A percentile compares a stretch with the other conserved stretches of the same genome.
Conservation (phyloP, 2,888 invertebrate species). For the Drosophila macrothrix region DNA sequence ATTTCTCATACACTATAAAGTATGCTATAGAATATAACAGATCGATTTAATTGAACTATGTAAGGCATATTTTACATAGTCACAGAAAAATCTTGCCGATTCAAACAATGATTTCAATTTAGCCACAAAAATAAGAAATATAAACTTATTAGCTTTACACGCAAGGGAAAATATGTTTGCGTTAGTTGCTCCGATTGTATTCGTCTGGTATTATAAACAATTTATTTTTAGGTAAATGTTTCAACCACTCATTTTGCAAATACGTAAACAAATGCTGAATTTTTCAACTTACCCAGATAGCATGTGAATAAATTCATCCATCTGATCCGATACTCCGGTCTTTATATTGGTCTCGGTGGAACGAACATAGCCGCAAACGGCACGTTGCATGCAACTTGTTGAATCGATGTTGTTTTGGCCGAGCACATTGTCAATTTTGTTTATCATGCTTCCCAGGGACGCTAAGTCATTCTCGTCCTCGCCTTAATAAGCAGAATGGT, state of each 20-base stretch:
- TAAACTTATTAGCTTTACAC: not conserved
- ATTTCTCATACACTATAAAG: not conserved
- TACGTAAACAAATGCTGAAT: constrained; percentile 36
- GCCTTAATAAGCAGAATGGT: constrained; percentile 84
- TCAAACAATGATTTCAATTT: not conserved
- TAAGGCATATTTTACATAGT: not conserved
- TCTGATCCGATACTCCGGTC: constrained; percentile 88
- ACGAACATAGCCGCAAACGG: constrained; percentile 90
- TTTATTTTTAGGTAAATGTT: constrained; percentile 46
- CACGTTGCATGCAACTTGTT: constrained; percentile 89
- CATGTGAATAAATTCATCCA: constrained; percentile 88
- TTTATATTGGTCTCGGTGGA: constrained; percentile 89
- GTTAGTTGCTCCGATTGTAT: constrained; percentile 23
- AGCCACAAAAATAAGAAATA: not conserved
- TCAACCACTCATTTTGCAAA: constrained; percentile 28
- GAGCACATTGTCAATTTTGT: constrained; percentile 88
- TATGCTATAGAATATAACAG: not conserved
- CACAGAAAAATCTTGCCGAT: not conserved
- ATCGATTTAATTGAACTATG: not conserved
- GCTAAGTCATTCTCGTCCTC: constrained; percentile 86
- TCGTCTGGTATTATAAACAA: constrained; percentile 35
- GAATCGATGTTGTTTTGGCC: constrained; percentile 90
- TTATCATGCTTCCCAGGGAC: constrained; percentile 88
- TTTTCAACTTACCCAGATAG: constrained; percentile 87
- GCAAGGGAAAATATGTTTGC: not conserved